These are phyloP conservation scores for Spea bombifrons DNA, from an alignment of 2,113 vertebrate genomes.

Conservation along the genomic window DNA sequence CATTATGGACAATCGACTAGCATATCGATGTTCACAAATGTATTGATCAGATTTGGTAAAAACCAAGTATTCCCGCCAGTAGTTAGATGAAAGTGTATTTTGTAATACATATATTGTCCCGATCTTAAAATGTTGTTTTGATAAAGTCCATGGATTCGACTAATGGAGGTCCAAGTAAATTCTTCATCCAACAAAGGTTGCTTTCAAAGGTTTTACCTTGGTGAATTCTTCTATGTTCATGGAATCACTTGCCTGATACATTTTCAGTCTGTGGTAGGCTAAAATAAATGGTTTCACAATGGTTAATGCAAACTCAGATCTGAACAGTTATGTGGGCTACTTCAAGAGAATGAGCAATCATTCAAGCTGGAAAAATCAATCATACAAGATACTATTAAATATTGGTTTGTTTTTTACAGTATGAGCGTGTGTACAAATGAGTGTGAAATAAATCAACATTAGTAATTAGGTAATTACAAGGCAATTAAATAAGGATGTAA, in stretches of 20 bases:
- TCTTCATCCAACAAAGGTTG: background rate
- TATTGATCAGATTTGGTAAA: background rate
- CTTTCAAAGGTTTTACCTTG: background rate
- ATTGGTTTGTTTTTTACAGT: no score
- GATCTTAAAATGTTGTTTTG: background rate
- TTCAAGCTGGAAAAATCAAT: no score
- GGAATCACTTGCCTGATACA: background rate
- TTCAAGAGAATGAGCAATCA: no score
- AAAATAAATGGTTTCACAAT: background rate
- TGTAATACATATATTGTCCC: background rate
- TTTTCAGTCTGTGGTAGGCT: background rate
- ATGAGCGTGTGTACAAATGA: no score
- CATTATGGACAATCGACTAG: background rate
- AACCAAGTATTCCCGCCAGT: background rate
- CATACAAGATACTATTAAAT: no score
- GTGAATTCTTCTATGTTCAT: background rate
- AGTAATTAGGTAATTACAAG: no score
- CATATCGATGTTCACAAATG: background rate
- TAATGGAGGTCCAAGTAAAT: background rate
- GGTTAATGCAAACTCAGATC: background rate
- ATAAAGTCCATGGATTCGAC: background rate
- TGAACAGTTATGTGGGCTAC: background rate
- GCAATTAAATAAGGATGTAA: no score
- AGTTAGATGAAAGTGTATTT: background rate
- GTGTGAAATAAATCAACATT: no score